phyloP scores from a whole-genome alignment of 2,888 invertebrate genomes.

The Diloba caeruleocephala region DNA sequence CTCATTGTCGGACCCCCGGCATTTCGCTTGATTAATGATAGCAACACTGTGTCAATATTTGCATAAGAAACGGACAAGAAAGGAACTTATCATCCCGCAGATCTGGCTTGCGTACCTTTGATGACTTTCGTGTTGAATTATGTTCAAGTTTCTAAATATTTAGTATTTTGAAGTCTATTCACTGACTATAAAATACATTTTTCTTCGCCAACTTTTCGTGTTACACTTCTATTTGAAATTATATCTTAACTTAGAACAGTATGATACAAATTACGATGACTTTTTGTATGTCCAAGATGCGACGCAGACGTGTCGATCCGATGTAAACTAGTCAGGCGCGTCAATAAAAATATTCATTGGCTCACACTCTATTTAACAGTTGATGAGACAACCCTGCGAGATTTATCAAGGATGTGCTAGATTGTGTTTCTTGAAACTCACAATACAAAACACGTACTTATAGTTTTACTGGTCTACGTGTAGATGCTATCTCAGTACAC shows the following conservation, averaged over 20 bases:
- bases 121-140: constrained; percentile 76
- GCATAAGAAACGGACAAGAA: constrained; percentile 87
- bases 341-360: constrained; percentile 89
- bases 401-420: constrained; percentile 70
- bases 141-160: constrained; percentile 25
- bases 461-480: constrained; percentile 48
- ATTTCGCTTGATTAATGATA: constrained; percentile 85
- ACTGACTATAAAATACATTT: constrained; percentile 48
- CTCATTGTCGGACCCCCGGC: constrained; percentile 71
- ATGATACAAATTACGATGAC: constrained; percentile 58
- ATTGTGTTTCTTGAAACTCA: constrained; percentile 47
- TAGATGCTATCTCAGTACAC: constrained; percentile 47
- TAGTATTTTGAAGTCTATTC: constrained; percentile 59
- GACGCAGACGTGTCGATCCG: constrained; percentile 61
- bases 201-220: constrained; percentile 31
- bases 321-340: constrained; percentile 79
- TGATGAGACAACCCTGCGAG: constrained; percentile 78
- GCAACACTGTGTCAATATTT: constrained; percentile 87
- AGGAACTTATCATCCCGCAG: constrained; percentile 80
- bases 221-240: constrained; percentile 37
- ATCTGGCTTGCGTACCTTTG: constrained; percentile 76
- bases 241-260: constrained; percentile 47
- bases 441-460: constrained; percentile 40
- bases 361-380: constrained; percentile 86
- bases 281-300: constrained; percentile 44